Evolutionary conservation across 2,797 vertebrate genomes (phyloP), one percentile per base, ranked within the genome.

Genomic region (Lepus townsendii): DNA sequence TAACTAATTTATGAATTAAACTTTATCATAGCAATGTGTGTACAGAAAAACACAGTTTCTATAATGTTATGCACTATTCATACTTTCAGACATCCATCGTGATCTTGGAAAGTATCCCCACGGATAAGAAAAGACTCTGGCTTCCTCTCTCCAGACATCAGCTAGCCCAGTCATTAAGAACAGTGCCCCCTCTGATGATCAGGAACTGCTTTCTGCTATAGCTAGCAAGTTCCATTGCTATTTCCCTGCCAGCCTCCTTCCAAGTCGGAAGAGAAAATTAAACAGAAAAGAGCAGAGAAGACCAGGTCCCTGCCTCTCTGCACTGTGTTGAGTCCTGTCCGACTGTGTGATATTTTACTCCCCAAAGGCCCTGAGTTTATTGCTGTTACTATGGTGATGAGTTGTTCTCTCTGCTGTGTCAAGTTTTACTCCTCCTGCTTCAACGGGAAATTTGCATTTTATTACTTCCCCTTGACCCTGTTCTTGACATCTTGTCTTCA

Each of bases 371-470:
- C 42, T 22, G 22, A 84, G 38, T 92, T 95, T 92, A 72, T 42
- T 66, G 35, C 82, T 92, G 91, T 96, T 97, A 76, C 89, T 79
- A 94, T 92, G 75, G 89, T 22, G 66, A 96, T 42, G 30, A 52
- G 75, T 60, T 73, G 27, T 47, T 47, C 42, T 54, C 16, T 62
- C 52, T 69, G 22, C 57, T 75, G 90, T 73, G 50, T 72, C 69
- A 32, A 69, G 78, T 84, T 91, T 87, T 32, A 17, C 26, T 93
- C 69, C 47, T 72, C 5, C 65, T 84, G 85, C 89, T 78, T 96
- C 47, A 68, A 30, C 4, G 26, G 42, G n/a, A 83, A 60, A 83
- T 66, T 85, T 66, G 17, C 13, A 66, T 85, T 79, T 94, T n/a
- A 2, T 19, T 75, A 42, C 17, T 54, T 92, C 26, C 26, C 9